Percentiles rank a stretch among this genome's conserved stretches.
Conservation (phyloP, 2,888 invertebrate species). For the Torymus auratus region DNA sequence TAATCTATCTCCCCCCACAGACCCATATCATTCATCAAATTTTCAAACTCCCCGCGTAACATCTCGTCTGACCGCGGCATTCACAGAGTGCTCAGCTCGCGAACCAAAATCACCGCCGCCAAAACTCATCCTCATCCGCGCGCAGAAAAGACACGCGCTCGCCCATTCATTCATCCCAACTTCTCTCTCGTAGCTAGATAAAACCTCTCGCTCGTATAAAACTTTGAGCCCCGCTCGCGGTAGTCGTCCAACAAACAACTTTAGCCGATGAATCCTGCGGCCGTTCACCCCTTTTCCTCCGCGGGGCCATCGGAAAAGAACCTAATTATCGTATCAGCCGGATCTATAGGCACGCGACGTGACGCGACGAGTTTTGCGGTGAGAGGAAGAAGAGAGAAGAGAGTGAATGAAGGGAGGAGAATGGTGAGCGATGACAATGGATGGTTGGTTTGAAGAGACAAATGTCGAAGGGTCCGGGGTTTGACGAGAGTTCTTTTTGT, state of each 20-base stretch:
- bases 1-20: too few relatives aligned
- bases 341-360: constrained; percentile 44
- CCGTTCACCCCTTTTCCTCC: constrained; percentile 10
- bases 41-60: too few relatives aligned
- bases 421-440: constrained; percentile 10
- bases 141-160: too few relatives aligned
- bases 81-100: too few relatives aligned
- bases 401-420: constrained; percentile 11
- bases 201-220: constrained; percentile 18
- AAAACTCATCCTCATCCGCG: too few relatives aligned
- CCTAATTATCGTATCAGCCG: constrained; percentile 56
- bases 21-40: too few relatives aligned
- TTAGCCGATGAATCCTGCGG: constrained; percentile 26
- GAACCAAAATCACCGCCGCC: too few relatives aligned
- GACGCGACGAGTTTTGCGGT: constrained; percentile 30
- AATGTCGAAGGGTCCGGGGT: too few relatives aligned
- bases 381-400: not conserved
- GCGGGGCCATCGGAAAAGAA: constrained; percentile 16
- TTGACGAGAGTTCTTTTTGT: too few relatives aligned
- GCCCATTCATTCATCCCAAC: too few relatives aligned
- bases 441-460: too few relatives aligned
- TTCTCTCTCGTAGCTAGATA: not conserved
- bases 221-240: constrained; percentile 21
- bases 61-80: too few relatives aligned
- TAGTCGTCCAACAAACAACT: constrained; percentile 37